Evolutionary conservation across 2,113 vertebrate species (phyloP).

Genomic region (Ceratotherium simum): DNA sequence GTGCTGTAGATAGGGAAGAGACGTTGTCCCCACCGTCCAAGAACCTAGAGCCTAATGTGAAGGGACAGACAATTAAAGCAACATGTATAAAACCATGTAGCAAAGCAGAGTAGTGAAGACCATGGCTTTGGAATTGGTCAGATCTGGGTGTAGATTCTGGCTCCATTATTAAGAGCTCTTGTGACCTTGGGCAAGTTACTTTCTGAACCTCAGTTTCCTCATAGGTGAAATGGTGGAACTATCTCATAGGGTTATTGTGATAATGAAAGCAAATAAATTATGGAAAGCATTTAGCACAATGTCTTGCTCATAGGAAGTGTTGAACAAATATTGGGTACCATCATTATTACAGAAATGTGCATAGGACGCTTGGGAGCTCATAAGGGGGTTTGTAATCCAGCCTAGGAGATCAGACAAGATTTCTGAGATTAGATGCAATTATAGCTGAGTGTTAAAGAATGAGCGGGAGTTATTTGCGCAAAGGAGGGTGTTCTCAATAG

Average conservation of each 20-base stretch:
- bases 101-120: background rate
- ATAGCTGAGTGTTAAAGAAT: background rate
- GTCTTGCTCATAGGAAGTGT: background rate
- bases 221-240: background rate
- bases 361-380: background rate
- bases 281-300: background rate
- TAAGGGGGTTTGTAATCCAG: background rate
- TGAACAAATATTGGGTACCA: background rate
- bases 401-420: background rate
- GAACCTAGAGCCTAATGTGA: background rate
- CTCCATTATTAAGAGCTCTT: slow-evolving; percentile 26
- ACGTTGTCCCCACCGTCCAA: background rate
- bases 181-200: background rate
- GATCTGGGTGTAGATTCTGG: slow-evolving; percentile 19
- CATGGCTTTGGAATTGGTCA: background rate
- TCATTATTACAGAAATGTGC: background rate
- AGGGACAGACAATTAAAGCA: slow-evolving; percentile 9
- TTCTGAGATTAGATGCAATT: slow-evolving; percentile 16
- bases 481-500: background rate
- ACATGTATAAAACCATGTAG: background rate
- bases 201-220: slow-evolving; percentile 10
- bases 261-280: slow-evolving; percentile 19
- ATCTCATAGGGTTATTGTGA: background rate
- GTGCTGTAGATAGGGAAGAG: background rate
- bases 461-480: background rate